Base-by-base conservation (phyloP, 2,113 vertebrate genomes). In the Anarrhichthys ocellatus region DNA sequence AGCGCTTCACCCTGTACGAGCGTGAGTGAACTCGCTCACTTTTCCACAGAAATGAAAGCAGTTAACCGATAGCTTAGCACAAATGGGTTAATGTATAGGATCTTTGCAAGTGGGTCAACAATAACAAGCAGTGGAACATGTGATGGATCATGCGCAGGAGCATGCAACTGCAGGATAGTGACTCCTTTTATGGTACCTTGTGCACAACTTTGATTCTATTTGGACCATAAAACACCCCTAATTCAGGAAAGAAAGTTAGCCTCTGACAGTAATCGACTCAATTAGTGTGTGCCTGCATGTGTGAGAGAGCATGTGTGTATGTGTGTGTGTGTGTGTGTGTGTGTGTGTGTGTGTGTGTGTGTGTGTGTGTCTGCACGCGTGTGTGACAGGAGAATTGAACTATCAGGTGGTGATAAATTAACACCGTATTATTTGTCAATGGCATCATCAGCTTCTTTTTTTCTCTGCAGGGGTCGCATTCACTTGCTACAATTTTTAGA, bases 141-240 rank as follows among this genome's bases (percentile, higher is more conserved):
- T 83, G 87, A 84, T 88, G 81, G 81, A 88, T 90, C 91, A 91
- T 92, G 90, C 90, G 88, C 92, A 92, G 68, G 68, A 89, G 89
- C 81, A 29, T 76, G 86, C 79, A 77, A 29, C 77, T 88, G 86
- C 89, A 87, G 87, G 76, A 76, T 80, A 83, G 22, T 56, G 29
- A 64, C 71, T 38, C 67, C 34, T 44, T 69, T 75, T 62, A 24
- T 66, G 71, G 42, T 22, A 65, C 65, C 73, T 63, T 63, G 59
- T 82, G 85, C 79, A 76, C 82, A 89, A 90, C 80, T 92, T 90
- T 82, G 66, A 74, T 81, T 83, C 36, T 36, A 40, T 20, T 82
- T 71, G 61, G 68, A 83, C 54, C 59, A n/a, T 68, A 13, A 77
- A 50, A 59, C 46, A 32, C 32, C 38, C 20, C 13, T 36, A 3